Base-by-base conservation (phyloP, 2,113 vertebrate species). In the Grammomys surdaster region DNA sequence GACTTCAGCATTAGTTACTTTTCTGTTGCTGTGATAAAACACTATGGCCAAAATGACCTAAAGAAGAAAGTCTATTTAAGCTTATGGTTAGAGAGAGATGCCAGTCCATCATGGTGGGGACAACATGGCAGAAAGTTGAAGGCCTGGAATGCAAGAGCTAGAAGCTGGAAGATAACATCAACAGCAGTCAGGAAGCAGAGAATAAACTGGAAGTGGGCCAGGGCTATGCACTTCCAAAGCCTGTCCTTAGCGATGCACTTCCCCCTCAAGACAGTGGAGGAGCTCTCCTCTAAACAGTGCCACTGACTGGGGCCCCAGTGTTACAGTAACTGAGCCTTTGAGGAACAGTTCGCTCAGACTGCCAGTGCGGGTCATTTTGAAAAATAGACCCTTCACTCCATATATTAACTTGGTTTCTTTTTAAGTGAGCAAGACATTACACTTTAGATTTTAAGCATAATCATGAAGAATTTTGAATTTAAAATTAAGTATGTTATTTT, bases 351-450 rank as follows among this genome's bases (percentile, higher is more conserved):
- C 58, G 43, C 7, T 65, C 14, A 85, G 43, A 65, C 58, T 40
- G 31, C 26, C 82, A 43, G 20, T 9, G 56, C 65, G 54, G n/a
- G 16, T 89, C 33, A 20, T 26, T 94, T 94, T 82, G 12, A 43
- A 92, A 90, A 92, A 46, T 2, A 69, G 9, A 54, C 1, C 2
- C 43, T 67, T 77, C 9, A 5, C 5, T 85, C 76, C 26, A 19
- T 80, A 1, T 84, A n/a, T 87, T 85, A 67, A 70, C 93, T 86
- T 88, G 16, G 5, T 73, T 94, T 97, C 77, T n/a, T 93, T 76
- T 90, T 56, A 8, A 43, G 89, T 75, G 65, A 51, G 16, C 77
- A 69, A 95, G 60, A 72, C 12, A 54, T 84, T 93, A 73, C 5
- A 88, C 31, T 91, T 73, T 88, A 54, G 3, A 1, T 65, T 80